phyloP scores from a whole-genome alignment of 2,113 vertebrate genomes.

The zebrafish (Danio rerio) region GRCz12tu NC_133194.1:22872001-22872500 shows the following conservation, averaged over 20 bases:
- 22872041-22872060: slow-evolving; percentile 98
- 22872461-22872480: background rate
- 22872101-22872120: background rate
- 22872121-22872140: background rate
- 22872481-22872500: background rate
- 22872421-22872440: slow-evolving; percentile 18
- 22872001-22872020: slow-evolving; percentile 99
- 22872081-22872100: slow-evolving; percentile 96
- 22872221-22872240: background rate
- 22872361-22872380: slow-evolving; percentile 35
- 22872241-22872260: background rate
- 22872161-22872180: background rate
- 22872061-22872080: slow-evolving; percentile 97
- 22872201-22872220: background rate
- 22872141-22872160: background rate
- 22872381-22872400: slow-evolving; percentile 16
- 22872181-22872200: background rate
- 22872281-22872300: slow-evolving; percentile 23
- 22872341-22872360: slow-evolving; percentile 25
- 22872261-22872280: slow-evolving; percentile 17
- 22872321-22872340: slow-evolving; percentile 19
- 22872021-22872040: slow-evolving; percentile 98
- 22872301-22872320: slow-evolving; percentile 34
- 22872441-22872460: background rate
- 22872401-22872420: background rate